Percentiles rank a stretch among this genome's conserved stretches.
Conservation (phyloP, 2,113 vertebrate species). For the Empidonax alnorum region DNA sequence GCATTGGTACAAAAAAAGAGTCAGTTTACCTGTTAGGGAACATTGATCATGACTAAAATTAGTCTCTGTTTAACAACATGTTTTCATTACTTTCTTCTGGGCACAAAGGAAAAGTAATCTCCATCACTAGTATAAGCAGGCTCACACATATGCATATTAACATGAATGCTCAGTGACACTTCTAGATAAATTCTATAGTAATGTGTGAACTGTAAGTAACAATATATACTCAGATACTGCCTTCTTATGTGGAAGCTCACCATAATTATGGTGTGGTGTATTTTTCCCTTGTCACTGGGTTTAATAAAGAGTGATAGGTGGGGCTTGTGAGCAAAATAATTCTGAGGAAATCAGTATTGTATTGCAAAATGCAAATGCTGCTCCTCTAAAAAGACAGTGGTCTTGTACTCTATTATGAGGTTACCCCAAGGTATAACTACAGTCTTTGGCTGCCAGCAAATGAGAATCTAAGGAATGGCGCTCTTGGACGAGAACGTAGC, state of each 20-base stretch:
- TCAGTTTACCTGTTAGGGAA: neutral
- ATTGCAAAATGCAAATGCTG: neutral
- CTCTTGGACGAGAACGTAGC: neutral
- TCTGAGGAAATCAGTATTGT: neutral
- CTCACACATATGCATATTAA: fast-evolving
- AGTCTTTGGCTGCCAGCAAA: neutral
- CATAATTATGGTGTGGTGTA: neutral
- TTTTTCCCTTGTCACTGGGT: neutral
- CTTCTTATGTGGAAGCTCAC: neutral
- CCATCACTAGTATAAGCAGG: neutral
- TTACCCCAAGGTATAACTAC: neutral
- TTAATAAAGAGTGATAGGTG: neutral
- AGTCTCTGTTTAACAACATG: neutral
- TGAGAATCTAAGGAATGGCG: neutral
- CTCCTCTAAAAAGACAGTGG: neutral
- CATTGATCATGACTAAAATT: neutral
- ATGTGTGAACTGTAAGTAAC: neutral
- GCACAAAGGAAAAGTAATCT: neutral
- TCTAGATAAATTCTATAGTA: neutral
- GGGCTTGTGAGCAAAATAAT: neutral
- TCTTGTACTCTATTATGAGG: fast-evolving
- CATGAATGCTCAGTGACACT: neutral
- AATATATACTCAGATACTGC: neutral
- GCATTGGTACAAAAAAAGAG: neutral
- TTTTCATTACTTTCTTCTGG: neutral